A percentile compares a stretch with the other conserved stretches of the same genome.
Evolutionary conservation across 2,888 invertebrate species (phyloP).

Genomic region (Trissoscelio sp.): DNA sequence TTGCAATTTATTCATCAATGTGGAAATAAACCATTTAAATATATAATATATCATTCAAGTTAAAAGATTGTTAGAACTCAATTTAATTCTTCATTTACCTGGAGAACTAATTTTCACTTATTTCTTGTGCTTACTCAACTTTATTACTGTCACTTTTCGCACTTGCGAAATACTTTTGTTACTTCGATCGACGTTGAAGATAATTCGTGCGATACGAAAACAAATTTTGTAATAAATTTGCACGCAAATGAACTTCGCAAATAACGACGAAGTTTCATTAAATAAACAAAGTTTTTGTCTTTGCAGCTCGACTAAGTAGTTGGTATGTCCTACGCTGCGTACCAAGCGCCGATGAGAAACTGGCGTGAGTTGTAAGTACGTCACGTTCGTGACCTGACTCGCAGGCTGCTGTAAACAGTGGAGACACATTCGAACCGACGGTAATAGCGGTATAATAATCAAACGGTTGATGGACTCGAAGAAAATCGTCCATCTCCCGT

Average conservation of each 20-base stretch:
- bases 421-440: conserved; percentile 47
- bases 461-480: conserved; percentile 18
- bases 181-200: no score
- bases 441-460: conserved; percentile 51
- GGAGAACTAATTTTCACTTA: conserved; percentile 44
- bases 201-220: no score
- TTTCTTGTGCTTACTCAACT: conserved; percentile 39
- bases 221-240: neutral
- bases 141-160: conserved; percentile 47
- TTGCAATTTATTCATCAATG: no score
- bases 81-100: conserved; percentile 13
- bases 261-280: neutral
- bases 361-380: conserved; percentile 56
- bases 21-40: no score
- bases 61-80: no score
- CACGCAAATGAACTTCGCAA: neutral
- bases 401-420: conserved; percentile 55
- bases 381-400: conserved; percentile 62
- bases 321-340: conserved; percentile 40
- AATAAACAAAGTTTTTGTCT: conserved; percentile 27
- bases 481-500: conserved; percentile 13
- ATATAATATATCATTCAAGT: no score
- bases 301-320: conserved; percentile 7
- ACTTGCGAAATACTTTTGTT: conserved; percentile 41
- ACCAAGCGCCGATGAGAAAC: conserved; percentile 58